A percentile compares a stretch with the other conserved stretches of the same genome.
These are phyloP conservation scores for Halcyon badia DNA, from an alignment of 2,797 vertebrate genomes.

Conservation along the genomic window DNA sequence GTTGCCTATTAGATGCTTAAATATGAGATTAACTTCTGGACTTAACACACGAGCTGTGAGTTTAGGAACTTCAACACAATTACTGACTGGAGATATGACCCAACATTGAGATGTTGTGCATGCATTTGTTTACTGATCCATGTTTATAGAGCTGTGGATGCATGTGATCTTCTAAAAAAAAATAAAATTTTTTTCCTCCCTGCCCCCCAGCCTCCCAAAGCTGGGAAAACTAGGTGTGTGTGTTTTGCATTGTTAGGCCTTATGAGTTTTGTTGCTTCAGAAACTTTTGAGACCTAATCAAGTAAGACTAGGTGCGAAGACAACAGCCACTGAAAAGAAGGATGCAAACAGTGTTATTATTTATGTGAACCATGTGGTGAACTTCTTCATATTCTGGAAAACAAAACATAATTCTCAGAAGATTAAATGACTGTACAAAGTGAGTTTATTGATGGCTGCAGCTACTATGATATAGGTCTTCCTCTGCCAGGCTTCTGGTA, in stretches of 20 bases:
- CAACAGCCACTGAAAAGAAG: background rate
- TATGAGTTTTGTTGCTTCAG: background rate
- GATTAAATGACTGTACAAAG: background rate
- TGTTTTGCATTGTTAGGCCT: background rate
- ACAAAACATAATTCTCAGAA: background rate
- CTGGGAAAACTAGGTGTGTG: background rate
- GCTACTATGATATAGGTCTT: background rate
- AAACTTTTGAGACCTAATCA: background rate
- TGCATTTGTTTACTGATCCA: background rate
- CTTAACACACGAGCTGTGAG: background rate
- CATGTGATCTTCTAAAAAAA: background rate
- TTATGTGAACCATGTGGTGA: background rate
- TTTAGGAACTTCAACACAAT: background rate
- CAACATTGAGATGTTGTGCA: background rate
- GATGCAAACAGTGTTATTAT: background rate
- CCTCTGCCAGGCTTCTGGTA: background rate
- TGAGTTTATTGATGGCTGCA: background rate
- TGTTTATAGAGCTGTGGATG: background rate
- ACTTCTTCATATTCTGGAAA: background rate
- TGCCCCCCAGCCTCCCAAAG: rapidly evolving
- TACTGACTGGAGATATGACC: background rate
- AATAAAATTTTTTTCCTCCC: too few relatives aligned
- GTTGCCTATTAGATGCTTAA: background rate
- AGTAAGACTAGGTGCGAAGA: background rate
- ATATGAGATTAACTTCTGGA: background rate